Evolutionary conservation across 2,888 invertebrate species (phyloP).

Genomic region (Dolichopus griseipennis): DNA sequence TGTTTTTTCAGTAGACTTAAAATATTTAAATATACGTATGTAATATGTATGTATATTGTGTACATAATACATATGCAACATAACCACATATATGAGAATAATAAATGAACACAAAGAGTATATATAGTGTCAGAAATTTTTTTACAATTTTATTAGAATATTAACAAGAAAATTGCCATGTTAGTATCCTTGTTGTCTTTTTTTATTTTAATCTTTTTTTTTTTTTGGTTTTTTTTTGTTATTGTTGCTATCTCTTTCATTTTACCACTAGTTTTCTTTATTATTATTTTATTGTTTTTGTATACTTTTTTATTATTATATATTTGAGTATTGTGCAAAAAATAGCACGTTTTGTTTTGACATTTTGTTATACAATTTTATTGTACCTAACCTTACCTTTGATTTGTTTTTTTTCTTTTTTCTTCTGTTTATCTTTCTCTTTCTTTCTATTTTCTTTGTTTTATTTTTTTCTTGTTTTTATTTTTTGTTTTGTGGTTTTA

Average conservation of each 20-base stretch:
- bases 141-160: not conserved
- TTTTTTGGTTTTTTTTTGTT: not conserved
- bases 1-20: too few relatives aligned
- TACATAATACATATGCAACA: too few relatives aligned
- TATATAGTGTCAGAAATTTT: not conserved
- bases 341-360: not conserved
- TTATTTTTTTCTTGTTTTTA: too few relatives aligned
- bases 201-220: too few relatives aligned
- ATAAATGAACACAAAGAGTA: not conserved
- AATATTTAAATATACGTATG: too few relatives aligned
- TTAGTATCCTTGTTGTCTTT: not conserved
- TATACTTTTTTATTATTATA: not conserved
- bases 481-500: not conserved
- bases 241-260: too few relatives aligned
- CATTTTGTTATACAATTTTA: not conserved
- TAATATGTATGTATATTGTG: too few relatives aligned
- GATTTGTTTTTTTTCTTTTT: not conserved
- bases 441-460: too few relatives aligned
- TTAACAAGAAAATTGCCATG: constrained; percentile 5
- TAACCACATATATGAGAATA: too few relatives aligned
- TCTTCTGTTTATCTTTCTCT: not conserved
- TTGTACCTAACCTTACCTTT: not conserved
- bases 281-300: too few relatives aligned
- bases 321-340: not conserved
- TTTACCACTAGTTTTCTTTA: too few relatives aligned